Evolutionary conservation across 2,113 vertebrate genomes (phyloP).

Genomic region (Butastur rufipennis): DNA sequence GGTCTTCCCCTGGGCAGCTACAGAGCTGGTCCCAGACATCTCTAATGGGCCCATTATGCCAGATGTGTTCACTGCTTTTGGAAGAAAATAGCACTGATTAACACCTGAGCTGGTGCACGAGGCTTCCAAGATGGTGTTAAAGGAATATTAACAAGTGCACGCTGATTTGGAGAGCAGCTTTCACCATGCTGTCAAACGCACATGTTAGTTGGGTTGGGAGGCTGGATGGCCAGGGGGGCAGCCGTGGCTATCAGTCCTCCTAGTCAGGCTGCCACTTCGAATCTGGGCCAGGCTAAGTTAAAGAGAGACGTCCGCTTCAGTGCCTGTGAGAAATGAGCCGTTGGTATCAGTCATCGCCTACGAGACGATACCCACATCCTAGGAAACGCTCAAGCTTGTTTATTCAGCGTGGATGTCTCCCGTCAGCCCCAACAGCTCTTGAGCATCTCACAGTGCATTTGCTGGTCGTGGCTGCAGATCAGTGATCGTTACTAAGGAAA

Average conservation of each 20-base stretch:
- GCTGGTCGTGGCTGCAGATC: background rate
- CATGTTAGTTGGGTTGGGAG: background rate
- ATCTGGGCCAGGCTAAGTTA: slow-evolving; percentile 2
- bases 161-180: slow-evolving; percentile 40
- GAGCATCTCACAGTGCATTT: background rate
- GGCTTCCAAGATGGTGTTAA: slow-evolving; percentile 13
- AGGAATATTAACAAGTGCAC: slow-evolving; percentile 60
- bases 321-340: background rate
- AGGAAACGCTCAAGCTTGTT: background rate
- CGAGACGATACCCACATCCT: background rate
- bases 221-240: background rate
- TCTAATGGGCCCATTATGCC: slow-evolving; percentile 44
- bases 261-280: background rate
- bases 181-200: slow-evolving; percentile 25
- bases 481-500: background rate
- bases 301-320: background rate
- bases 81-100: slow-evolving; percentile 73
- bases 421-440: background rate
- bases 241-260: background rate
- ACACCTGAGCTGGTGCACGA: slow-evolving; percentile 62
- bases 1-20: slow-evolving; percentile 22
- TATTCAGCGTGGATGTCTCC: background rate
- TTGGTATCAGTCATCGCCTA: background rate
- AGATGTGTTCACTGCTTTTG: slow-evolving; percentile 63
- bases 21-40: slow-evolving; percentile 37